These are phyloP conservation scores for Microcebus tavaratra DNA, from an alignment of 2,113 vertebrate species.

Conservation along the genomic window DNA sequence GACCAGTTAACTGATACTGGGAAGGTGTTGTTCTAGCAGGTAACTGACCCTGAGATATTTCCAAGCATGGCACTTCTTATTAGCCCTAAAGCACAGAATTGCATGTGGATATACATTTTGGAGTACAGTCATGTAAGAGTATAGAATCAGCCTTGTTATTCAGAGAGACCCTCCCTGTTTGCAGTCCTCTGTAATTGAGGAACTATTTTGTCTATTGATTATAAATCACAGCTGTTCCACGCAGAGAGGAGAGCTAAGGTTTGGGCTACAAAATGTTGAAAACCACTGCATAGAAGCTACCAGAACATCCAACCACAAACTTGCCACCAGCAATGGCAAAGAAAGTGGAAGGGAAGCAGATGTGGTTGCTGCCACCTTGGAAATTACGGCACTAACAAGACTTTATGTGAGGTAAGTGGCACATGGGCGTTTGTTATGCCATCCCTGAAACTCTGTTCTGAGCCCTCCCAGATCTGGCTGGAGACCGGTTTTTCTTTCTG, in stretches of 20 bases:
- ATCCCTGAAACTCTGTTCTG: not conserved
- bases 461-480: not conserved
- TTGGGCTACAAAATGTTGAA: not conserved
- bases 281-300: not conserved
- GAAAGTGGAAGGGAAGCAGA: constrained; percentile 30
- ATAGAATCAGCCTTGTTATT: not conserved
- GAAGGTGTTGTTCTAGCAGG: not conserved
- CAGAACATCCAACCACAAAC: not conserved
- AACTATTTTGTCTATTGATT: constrained; percentile 59
- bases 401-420: not conserved
- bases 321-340: not conserved
- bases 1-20: not conserved
- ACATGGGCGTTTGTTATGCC: not conserved
- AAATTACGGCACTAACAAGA: not conserved
- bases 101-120: accelerated
- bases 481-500: not conserved
- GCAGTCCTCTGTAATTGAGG: constrained; percentile 58
- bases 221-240: constrained; percentile 56
- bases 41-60: not conserved
- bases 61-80: not conserved
- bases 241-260: not conserved
- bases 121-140: too few relatives aligned
- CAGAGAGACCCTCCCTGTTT: not conserved
- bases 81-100: not conserved
- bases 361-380: not conserved